These are phyloP conservation scores for Nicator chloris DNA, from an alignment of 2,113 vertebrate genomes.

Conservation along the genomic window DNA sequence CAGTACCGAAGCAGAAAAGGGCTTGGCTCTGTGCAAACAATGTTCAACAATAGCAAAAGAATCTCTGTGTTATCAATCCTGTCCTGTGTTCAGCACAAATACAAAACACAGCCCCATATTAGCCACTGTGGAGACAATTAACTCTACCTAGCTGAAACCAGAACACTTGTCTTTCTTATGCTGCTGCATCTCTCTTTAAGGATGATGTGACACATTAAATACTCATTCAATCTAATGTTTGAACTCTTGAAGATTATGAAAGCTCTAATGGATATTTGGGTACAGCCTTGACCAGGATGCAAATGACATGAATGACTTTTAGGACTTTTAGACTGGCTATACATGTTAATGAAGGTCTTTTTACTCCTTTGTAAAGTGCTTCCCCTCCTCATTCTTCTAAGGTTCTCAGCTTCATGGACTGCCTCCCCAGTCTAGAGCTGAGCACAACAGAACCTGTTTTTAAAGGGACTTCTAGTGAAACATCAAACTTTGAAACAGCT, in stretches of 20 bases:
- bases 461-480: neutral
- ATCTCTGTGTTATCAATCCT: neutral
- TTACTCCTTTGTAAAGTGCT: neutral
- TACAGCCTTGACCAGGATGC: neutral
- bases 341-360: fast-evolving
- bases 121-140: neutral
- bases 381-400: neutral
- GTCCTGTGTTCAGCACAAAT: neutral
- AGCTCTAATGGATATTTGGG: neutral
- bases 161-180: neutral
- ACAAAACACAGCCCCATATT: neutral
- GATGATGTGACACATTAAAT: neutral
- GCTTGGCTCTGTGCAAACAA: neutral
- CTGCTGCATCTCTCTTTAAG: neutral
- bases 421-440: neutral
- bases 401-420: neutral
- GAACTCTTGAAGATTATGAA: neutral
- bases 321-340: neutral
- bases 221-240: neutral
- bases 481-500: neutral
- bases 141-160: neutral
- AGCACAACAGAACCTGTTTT: neutral
- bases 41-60: neutral
- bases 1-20: neutral
- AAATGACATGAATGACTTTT: neutral